A percentile compares a stretch with the other conserved stretches of the same genome.
These are phyloP conservation scores for Candoia aspera DNA, from an alignment of 2,113 vertebrate genomes.

Conservation along the genomic window DNA sequence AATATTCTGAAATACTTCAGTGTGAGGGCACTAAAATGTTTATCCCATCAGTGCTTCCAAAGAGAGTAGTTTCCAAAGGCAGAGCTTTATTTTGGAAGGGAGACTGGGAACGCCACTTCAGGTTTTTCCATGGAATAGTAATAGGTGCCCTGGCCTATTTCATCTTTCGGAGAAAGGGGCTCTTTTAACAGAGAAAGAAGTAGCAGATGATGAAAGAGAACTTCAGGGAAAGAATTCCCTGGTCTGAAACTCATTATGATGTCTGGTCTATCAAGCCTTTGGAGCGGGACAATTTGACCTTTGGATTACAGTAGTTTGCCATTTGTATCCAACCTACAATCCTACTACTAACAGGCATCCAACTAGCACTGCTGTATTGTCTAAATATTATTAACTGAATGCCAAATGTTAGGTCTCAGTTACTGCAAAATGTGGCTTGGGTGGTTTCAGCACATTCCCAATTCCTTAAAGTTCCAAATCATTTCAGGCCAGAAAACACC, in stretches of 20 bases:
- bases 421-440: background rate
- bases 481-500: background rate
- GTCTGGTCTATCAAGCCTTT: background rate
- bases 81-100: background rate
- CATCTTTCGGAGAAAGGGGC: background rate
- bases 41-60: too few relatives aligned
- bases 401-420: background rate
- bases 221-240: background rate
- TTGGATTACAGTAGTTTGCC: background rate
- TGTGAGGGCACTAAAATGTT: background rate
- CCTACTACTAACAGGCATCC: background rate
- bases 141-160: background rate
- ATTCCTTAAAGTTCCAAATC: background rate
- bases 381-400: background rate
- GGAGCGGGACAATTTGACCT: background rate
- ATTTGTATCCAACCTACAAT: background rate
- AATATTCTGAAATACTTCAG: background rate
- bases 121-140: background rate
- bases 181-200: too few relatives aligned
- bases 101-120: background rate
- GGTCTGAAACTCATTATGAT: background rate
- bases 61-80: background rate
- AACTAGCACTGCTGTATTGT: background rate
- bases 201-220: too few relatives aligned
- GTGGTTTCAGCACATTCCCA: background rate